Conservation (phyloP, 2,888 invertebrate genomes). For the Pseudoips prasinana region DNA sequence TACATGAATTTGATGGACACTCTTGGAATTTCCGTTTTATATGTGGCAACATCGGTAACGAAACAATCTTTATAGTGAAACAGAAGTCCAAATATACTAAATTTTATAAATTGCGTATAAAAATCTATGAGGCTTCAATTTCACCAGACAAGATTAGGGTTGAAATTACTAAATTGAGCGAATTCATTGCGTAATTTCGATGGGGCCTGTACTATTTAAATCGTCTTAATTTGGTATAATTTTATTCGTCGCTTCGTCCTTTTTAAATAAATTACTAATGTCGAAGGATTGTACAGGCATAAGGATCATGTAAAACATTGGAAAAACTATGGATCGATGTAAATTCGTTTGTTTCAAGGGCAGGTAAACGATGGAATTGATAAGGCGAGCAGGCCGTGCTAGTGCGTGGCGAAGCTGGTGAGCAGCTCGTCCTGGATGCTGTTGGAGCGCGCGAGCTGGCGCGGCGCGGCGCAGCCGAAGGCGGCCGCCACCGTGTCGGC, state of each 20-base stretch:
- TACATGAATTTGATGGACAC: slow-evolving; percentile 22
- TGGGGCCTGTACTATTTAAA: no score
- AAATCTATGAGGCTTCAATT: slow-evolving; percentile 28
- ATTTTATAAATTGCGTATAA: slow-evolving; percentile 18
- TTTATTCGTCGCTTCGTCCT: no score
- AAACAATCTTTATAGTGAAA: slow-evolving; percentile 9
- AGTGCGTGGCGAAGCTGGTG: slow-evolving; percentile 61
- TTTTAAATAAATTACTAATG: no score
- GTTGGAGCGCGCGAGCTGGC: slow-evolving; percentile 87
- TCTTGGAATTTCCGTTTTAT: slow-evolving; percentile 21
- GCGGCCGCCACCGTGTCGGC: slow-evolving; percentile 81
- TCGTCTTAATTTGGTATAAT: no score
- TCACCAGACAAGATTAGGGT: slow-evolving; percentile 3
- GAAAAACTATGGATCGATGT: no score
- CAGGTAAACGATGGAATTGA: no score
- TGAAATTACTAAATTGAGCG: slow-evolving; percentile 11
- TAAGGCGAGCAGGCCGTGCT: no score
- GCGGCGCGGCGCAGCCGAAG: slow-evolving; percentile 81
- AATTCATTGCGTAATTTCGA: no score
- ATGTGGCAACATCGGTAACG: background rate
- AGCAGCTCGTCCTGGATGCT: slow-evolving; percentile 93
- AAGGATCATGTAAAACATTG: no score
- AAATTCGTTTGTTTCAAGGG: no score
- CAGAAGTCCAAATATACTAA: slow-evolving; percentile 22
- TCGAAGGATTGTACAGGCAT: no score